These are phyloP conservation scores for Brachionus asplanchnoidis DNA, from an alignment of 1,140 invertebrate species.

Conservation along the genomic window DNA sequence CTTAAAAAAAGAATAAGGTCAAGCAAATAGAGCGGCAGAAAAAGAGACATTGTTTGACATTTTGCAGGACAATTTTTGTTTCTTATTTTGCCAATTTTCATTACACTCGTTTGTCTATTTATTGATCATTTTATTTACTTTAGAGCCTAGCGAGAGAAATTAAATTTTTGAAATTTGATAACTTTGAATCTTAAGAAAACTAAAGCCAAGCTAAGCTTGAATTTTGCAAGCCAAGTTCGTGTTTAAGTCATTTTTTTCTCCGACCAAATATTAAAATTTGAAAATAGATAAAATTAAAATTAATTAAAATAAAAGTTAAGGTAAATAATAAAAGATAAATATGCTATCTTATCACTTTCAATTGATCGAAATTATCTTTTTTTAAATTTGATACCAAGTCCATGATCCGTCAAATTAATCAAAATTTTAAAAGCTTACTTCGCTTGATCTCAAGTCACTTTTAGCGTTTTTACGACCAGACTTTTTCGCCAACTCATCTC, in stretches of 20 bases:
- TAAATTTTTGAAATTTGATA: constrained; percentile 37
- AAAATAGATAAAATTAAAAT: not conserved
- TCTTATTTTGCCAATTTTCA: not conserved
- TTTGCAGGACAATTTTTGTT: not conserved
- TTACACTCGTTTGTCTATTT: not conserved
- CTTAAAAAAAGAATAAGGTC: not conserved
- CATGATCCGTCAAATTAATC: constrained; percentile 21
- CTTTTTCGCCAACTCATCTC: not conserved
- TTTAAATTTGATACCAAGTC: constrained; percentile 12
- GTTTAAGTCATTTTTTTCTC: constrained; percentile 24
- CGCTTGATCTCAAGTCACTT: not conserved
- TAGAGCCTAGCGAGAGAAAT: not conserved
- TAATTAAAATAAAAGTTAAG: constrained; percentile 1
- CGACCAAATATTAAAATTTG: not conserved
- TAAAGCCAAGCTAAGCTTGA: not conserved
- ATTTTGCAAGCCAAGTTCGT: not conserved
- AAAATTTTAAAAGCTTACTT: not conserved
- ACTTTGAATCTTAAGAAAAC: not conserved
- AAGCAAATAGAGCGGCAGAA: not conserved
- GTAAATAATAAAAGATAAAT: constrained; percentile 6
- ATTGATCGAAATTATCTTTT: constrained; percentile 12
- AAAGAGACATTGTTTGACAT: not conserved
- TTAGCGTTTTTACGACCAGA: not conserved
- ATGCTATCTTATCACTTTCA: constrained; percentile 5
- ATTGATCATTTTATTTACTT: constrained; percentile 35